Base-by-base conservation (phyloP, 2,888 invertebrate species). In the Drosophila affinis region DNA sequence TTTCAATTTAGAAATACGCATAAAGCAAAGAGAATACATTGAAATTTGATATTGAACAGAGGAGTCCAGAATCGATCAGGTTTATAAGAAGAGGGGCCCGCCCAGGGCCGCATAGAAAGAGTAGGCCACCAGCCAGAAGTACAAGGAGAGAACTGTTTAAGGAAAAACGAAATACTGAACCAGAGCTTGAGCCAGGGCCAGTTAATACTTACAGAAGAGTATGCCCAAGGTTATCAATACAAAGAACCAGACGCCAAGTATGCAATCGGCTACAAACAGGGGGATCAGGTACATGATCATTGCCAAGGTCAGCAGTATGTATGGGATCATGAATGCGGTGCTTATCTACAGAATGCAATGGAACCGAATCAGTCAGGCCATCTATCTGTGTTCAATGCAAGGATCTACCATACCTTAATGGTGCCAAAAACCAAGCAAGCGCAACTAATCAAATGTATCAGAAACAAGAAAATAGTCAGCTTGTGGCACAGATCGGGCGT, bases 101-200 rank as follows among this genome's bases (percentile, higher is more conserved):
- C 89, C 84, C 3, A 85, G 65, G 1, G 85, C 85, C 17, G 85
- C 89, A 57, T 85, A 85, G 21, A 88, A 81, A n/a, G 84, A 85
- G 67, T 85, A 85, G 54, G 67, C 69, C 46, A 87, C 87, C 39
- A 87, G 49, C 81, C 89, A 88, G 29, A 51, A 75, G 32, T 85
- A 85, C 2, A 70, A 0, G 12, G 62, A 46, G 0, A 75, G 0
- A 12, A 76, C 84, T 84, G 6, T n/a, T 3, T 2, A 46, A 1
- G 0, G 0, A 10, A 2, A n/a, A 24, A 9, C 3, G 12, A 3
- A 4, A 27, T 9, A 32, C 34, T 17, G 14, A 32, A 5, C 14
- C 29, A 21, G 18, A 34, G 1, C n/a, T 12, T 10, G 10, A 3
- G 2, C 0, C 9, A 18, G 27, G 3, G 1, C 9, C 3, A 0